These are phyloP conservation scores for Morone chrysops DNA, from an alignment of 2,113 vertebrate species.

Conservation along the genomic window DNA sequence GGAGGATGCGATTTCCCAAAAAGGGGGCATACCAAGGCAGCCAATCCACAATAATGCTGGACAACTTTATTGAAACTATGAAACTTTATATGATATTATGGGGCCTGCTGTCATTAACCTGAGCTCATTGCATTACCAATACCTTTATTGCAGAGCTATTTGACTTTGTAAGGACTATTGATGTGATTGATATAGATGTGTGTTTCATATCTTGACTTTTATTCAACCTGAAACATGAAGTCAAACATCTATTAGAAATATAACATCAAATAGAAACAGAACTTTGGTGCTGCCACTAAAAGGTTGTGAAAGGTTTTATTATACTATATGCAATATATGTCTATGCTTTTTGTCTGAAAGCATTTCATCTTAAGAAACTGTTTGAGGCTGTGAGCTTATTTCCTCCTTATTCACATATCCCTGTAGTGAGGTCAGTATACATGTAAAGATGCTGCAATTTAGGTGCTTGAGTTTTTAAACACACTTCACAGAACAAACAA, in stretches of 20 bases:
- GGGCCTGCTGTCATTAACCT: constrained; percentile 73
- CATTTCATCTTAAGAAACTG: not conserved
- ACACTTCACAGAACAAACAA: not conserved
- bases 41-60: constrained; percentile 56
- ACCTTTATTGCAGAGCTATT: constrained; percentile 62
- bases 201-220: constrained; percentile 65
- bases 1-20: constrained; percentile 72
- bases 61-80: constrained; percentile 78
- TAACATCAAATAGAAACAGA: constrained; percentile 35
- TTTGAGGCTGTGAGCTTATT: not conserved
- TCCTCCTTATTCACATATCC: not conserved
- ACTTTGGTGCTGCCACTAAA: constrained; percentile 35
- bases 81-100: constrained; percentile 72
- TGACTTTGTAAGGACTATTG: constrained; percentile 73
- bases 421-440: not conserved
- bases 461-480: not conserved
- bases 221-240: constrained; percentile 70
- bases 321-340: not conserved
- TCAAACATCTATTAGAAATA: constrained; percentile 46
- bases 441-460: not conserved
- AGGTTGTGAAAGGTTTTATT: constrained; percentile 44
- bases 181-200: too few species aligned
- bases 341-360: not conserved
- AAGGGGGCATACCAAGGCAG: constrained; percentile 63
- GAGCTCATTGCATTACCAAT: constrained; percentile 68